A percentile compares a stretch with the other conserved stretches of the same genome.
phyloP scores from a whole-genome alignment of 2,888 invertebrate genomes.

The Macaria notata region DNA sequence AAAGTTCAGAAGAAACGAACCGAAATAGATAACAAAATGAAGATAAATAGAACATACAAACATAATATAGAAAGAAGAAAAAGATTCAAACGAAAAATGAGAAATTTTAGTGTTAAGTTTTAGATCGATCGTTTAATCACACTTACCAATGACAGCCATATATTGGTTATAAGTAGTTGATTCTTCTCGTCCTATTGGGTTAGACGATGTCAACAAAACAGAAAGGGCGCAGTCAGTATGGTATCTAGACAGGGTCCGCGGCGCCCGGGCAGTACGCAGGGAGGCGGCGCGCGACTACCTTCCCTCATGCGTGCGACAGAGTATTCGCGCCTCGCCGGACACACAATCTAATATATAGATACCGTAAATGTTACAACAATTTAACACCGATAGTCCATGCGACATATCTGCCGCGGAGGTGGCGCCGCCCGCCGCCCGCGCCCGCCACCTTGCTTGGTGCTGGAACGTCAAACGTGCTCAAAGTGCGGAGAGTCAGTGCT shows the following conservation, averaged over 20 bases:
- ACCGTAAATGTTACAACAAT: conserved; percentile 68
- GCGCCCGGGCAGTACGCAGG: conserved; percentile 63
- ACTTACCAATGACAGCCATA: conserved; percentile 98
- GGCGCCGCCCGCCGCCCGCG: conserved; percentile 59
- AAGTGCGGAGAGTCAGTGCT: conserved; percentile 28
- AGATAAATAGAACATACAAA: conserved; percentile 46
- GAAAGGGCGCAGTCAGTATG: conserved; percentile 83
- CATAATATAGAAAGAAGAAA: conserved; percentile 51
- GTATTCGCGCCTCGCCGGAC: conserved; percentile 61
- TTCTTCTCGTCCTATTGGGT: conserved; percentile 96
- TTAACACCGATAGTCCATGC: conserved; percentile 78
- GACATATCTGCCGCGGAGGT: conserved; percentile 73
- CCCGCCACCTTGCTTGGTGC: conserved; percentile 60
- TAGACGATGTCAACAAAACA: conserved; percentile 87
- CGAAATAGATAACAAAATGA: conserved; percentile 47
- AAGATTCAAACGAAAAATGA: conserved; percentile 60
- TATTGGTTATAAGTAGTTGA: conserved; percentile 97
- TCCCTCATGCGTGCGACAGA: conserved; percentile 52
- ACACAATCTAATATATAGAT: conserved; percentile 66
- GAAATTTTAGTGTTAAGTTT: conserved; percentile 78
- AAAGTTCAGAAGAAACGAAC: conserved; percentile 58
- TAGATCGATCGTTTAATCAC: conserved; percentile 81
- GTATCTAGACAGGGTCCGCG: conserved; percentile 72
- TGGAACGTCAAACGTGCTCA: conserved; percentile 40
- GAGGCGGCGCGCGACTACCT: conserved; percentile 57